Evolutionary conservation across 2,797 vertebrate species (phyloP), one percentile per base, ranked within the genome.

Genomic region (Muscicapa striata): DNA sequence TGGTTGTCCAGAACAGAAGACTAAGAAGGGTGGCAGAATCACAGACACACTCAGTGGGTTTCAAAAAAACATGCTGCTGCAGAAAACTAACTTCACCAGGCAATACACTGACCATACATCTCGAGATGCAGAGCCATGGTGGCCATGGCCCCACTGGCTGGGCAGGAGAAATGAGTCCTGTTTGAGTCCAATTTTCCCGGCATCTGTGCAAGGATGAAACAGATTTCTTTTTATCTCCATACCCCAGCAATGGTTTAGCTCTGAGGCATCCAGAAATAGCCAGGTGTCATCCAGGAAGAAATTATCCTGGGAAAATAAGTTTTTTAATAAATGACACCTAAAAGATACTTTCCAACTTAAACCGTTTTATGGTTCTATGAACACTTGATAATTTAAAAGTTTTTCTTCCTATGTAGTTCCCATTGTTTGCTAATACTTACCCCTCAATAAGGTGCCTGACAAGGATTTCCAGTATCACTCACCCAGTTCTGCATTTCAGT

Each of bases 31-130:
- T 59, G 36, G 15, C 7, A 67, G 70, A 76, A n/a, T n/a, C 43
- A 43, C 2, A 20, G 9, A 75, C 11, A 73, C 9, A 30, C 6
- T 5, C 12, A 34, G 0, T 2, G 11, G 3, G 5, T 34, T 82
- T 52, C 4, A 21, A 73, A 72, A 40, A 57, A 52, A 11, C 3
- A 6, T 55, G n/a, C 15, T 24, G 13, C 22, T 78, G 38, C 26
- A 52, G 62, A 22, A 40, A 30, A 32, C 10, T 38, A 6, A 0
- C 15, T 57, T 66, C 36, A 27, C 22, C 26, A 34, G 20, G 17
- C 13, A 30, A n/a, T 6, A 20, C 0, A 0, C 1, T 41, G 43
- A 12, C 26, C 2, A 0, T 4, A 7, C 4, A 4, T 4, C 29
- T 83, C 51, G 38, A 54, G 41, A 19, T 15, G 19, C 12, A 69